These are phyloP conservation scores for Rhadinocentrus ornatus DNA, from an alignment of 2,797 vertebrate genomes.

Conservation along the genomic window DNA sequence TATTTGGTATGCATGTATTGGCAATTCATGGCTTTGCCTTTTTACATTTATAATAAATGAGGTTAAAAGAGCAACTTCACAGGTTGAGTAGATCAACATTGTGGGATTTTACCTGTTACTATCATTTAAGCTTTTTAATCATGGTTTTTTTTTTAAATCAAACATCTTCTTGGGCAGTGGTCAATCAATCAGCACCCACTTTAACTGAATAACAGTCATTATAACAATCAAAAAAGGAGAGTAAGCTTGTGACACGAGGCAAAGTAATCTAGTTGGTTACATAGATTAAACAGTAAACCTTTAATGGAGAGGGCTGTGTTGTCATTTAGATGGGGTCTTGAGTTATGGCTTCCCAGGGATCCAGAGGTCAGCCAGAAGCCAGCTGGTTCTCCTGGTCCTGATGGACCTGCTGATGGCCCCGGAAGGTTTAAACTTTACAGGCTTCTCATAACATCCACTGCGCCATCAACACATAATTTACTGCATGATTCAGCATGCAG, in stretches of 20 bases:
- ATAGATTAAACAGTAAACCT: conserved; percentile 76
- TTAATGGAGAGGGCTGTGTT: conserved; percentile 62
- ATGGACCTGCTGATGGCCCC: conserved; percentile 39
- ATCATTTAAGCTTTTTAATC: conserved; percentile 16
- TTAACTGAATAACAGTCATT: conserved; percentile 57
- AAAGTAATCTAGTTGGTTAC: conserved; percentile 48
- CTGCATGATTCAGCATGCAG: conserved; percentile 41
- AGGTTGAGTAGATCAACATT: conserved; percentile 18
- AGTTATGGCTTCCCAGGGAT: conserved; percentile 62
- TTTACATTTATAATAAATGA: conserved; percentile 22
- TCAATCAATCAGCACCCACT: conserved; percentile 56
- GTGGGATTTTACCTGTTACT: conserved; percentile 17
- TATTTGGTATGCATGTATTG: conserved; percentile 44
- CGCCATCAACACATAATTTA: conserved; percentile 36
- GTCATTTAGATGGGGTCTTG: conserved; percentile 56
- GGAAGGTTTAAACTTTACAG: conserved; percentile 43
- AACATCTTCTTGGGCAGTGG: conserved; percentile 32
- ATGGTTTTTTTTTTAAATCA: conserved; percentile 59
- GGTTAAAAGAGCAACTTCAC: conserved; percentile 38
- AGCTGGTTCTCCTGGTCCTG: conserved; percentile 44
- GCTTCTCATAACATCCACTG: conserved; percentile 41
- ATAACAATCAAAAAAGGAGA: conserved; percentile 39
- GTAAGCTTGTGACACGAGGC: conserved; percentile 45
- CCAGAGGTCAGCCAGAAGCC: conserved; percentile 59
- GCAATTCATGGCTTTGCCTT: conserved; percentile 25